Evolutionary conservation across 1,140 invertebrate genomes (phyloP).

Genomic region (Drosophila equinoxialis): DNA sequence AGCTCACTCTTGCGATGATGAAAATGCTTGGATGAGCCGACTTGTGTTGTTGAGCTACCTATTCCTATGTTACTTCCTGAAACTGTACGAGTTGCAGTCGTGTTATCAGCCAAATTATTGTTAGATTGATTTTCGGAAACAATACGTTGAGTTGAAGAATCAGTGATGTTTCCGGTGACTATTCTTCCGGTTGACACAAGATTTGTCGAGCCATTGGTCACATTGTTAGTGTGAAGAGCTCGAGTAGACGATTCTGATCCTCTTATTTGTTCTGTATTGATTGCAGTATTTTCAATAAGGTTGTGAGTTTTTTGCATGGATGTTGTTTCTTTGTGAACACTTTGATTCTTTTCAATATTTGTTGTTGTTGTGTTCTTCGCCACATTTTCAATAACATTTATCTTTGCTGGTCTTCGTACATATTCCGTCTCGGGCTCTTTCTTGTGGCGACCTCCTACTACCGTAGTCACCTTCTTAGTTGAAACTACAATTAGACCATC

Average conservation of each 20-base stretch:
- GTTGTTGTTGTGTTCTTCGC: conserved; percentile 68
- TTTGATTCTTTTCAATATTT: conserved; percentile 73
- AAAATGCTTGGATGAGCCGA: conserved; percentile 66
- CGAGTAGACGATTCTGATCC: conserved; percentile 41
- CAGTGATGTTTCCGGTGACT: conserved; percentile 35
- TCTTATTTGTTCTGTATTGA: conserved; percentile 37
- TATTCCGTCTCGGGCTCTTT: conserved; percentile 81
- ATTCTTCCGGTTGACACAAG: conserved; percentile 26
- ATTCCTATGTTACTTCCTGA: conserved; percentile 33
- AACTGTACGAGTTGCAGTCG: conserved; percentile 14
- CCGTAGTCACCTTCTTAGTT: conserved; percentile 84
- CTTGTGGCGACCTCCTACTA: conserved; percentile 69
- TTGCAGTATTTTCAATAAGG: conserved; percentile 39
- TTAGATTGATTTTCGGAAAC: conserved; percentile 10
- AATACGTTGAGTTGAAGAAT: conserved; percentile 20
- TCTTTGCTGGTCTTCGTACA: conserved; percentile 69
- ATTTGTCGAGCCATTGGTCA: conserved; percentile 34
- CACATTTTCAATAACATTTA: conserved; percentile 80
- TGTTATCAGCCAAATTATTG: conserved; percentile 19
- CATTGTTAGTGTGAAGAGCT: conserved; percentile 44
- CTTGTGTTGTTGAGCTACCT: conserved; percentile 35
- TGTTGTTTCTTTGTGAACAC: conserved; percentile 66
- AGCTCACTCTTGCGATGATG: conserved; percentile 89
- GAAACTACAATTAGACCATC: conserved; percentile 85
- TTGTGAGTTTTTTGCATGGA: conserved; percentile 66